Evolutionary conservation across 2,797 vertebrate genomes (phyloP).

Genomic region (Rhynchotus rufescens): DNA sequence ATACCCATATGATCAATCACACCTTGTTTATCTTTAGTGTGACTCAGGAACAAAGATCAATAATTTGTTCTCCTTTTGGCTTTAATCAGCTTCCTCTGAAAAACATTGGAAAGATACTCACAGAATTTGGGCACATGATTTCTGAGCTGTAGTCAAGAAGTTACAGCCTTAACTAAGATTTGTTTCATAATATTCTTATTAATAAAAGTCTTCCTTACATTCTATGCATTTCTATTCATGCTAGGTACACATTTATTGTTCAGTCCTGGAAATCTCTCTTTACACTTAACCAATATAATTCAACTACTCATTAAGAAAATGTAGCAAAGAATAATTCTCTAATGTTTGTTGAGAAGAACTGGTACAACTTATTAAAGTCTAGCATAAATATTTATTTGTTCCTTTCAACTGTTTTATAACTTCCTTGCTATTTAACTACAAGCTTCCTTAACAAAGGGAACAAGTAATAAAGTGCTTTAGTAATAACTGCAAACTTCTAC

Average conservation of each 20-base stretch:
- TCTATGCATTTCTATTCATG: not conserved
- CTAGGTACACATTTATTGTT: not conserved
- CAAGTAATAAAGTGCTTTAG: constrained; percentile 15
- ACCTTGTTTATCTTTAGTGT: not conserved
- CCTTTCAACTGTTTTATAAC: constrained; percentile 46
- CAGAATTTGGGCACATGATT: not conserved
- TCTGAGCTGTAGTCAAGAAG: not conserved
- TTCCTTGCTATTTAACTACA: constrained; percentile 51
- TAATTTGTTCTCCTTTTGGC: not conserved
- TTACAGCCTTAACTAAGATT: not conserved
- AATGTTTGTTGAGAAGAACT: not conserved
- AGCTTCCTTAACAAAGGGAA: constrained; percentile 14
- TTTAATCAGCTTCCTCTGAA: not conserved
- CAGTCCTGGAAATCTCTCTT: not conserved
- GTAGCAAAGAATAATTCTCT: not conserved
- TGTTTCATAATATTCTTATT: not conserved
- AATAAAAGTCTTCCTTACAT: not conserved
- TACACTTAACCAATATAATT: not conserved
- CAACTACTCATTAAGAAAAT: not conserved
- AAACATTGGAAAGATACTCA: not conserved
- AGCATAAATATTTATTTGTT: constrained; percentile 38
- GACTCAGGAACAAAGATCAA: not conserved
- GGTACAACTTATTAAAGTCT: not conserved
- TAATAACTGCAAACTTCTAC: constrained; percentile 64
- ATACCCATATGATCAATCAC: not conserved